Conservation (phyloP, 1,140 invertebrate genomes). For the Frieseomelitta varia region DNA sequence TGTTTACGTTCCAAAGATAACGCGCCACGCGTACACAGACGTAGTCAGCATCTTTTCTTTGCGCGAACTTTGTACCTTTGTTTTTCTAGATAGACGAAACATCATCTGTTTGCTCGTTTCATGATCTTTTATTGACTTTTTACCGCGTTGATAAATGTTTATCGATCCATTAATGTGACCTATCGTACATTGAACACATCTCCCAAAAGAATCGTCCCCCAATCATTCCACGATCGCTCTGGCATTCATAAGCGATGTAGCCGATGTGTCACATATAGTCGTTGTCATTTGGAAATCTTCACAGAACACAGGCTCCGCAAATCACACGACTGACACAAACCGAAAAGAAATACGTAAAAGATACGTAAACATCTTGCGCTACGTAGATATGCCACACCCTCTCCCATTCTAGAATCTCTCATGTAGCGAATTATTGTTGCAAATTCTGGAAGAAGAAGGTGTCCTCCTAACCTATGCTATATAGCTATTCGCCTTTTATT, state of each 20-base stretch:
- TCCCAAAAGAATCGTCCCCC: slow-evolving; percentile 49
- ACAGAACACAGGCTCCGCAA: slow-evolving; percentile 63
- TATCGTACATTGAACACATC: slow-evolving; percentile 58
- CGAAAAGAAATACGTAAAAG: slow-evolving; percentile 47
- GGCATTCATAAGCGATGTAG: slow-evolving; percentile 63
- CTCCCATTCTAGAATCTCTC: slow-evolving; percentile 34
- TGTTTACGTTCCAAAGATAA: background rate
- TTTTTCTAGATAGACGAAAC: background rate
- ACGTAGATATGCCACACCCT: slow-evolving; percentile 59
- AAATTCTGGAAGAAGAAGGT: too few species aligned
- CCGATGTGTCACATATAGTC: slow-evolving; percentile 64
- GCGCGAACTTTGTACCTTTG: background rate
- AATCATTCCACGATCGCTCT: slow-evolving; percentile 67
- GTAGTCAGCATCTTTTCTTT: background rate
- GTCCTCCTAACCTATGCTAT: background rate
- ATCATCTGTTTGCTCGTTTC: background rate
- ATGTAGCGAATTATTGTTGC: background rate
- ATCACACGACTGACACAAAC: slow-evolving; percentile 61
- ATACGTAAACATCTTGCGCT: slow-evolving; percentile 30
- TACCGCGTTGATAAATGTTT: background rate
- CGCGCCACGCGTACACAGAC: background rate
- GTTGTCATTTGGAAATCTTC: slow-evolving; percentile 65
- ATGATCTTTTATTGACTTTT: background rate
- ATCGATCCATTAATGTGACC: slow-evolving; percentile 55
- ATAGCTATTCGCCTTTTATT: background rate